These are phyloP conservation scores for Leuciscus idus DNA, from an alignment of 2,113 vertebrate genomes.

Conservation along the genomic window DNA sequence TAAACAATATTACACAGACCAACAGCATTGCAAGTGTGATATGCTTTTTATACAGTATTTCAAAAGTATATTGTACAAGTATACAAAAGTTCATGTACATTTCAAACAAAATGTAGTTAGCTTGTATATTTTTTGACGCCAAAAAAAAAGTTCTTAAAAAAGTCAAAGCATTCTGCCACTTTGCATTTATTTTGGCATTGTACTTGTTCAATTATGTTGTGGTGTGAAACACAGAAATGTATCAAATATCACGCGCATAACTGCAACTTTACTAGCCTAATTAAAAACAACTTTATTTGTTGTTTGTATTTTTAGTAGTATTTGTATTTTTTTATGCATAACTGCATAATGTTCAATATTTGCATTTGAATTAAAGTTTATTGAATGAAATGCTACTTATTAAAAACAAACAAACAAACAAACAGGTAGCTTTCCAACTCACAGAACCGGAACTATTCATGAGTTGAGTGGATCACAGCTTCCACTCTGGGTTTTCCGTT, in stretches of 20 bases:
- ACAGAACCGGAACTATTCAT: not conserved
- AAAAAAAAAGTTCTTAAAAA: not conserved
- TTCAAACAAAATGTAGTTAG: not conserved
- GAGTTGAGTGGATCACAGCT: not conserved
- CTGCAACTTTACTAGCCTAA: too few relatives aligned
- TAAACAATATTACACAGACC: constrained; percentile 3
- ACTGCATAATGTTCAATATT: not conserved
- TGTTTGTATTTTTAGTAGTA: not conserved
- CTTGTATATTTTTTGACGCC: not conserved
- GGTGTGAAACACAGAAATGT: not conserved
- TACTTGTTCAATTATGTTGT: not conserved
- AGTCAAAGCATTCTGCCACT: not conserved
- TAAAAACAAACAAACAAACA: too few relatives aligned
- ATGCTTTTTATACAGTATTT: not conserved
- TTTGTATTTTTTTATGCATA: not conserved
- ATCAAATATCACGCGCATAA: not conserved
- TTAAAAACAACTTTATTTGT: too few relatives aligned
- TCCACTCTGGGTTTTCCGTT: not conserved
- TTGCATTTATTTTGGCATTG: not conserved
- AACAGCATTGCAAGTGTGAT: not conserved
- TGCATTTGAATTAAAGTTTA: not conserved
- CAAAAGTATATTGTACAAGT: not conserved
- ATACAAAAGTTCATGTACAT: not conserved
- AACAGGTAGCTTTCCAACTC: not conserved
- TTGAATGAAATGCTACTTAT: too few relatives aligned